A percentile compares a stretch with the other conserved stretches of the same genome.
These are phyloP conservation scores for Aquatica leii DNA, from an alignment of 2,888 invertebrate species.

Conservation along the genomic window DNA sequence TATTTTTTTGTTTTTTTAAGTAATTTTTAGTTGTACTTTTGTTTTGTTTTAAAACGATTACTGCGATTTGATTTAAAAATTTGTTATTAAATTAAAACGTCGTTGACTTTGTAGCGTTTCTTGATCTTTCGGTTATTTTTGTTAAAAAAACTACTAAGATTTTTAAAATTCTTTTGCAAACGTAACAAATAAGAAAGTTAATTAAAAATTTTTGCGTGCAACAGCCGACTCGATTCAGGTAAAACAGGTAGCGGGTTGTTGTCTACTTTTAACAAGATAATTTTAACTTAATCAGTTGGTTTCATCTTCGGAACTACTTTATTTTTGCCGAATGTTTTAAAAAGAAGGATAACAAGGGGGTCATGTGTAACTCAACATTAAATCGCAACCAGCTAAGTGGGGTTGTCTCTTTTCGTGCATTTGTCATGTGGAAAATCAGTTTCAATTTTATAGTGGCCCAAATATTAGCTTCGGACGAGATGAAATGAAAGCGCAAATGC, in stretches of 20 bases:
- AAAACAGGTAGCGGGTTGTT: constrained; percentile 4
- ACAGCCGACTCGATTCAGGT: not conserved
- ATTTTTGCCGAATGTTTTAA: not conserved
- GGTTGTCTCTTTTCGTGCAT: not conserved
- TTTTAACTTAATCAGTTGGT: constrained; percentile 7
- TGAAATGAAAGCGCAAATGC: not conserved
- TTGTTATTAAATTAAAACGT: too few relatives aligned
- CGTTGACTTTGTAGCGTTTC: too few relatives aligned
- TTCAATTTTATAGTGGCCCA: constrained; percentile 3
- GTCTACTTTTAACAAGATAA: constrained; percentile 7
- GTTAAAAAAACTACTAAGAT: too few relatives aligned
- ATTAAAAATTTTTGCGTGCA: not conserved
- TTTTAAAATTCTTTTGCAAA: too few relatives aligned
- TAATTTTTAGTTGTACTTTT: too few relatives aligned
- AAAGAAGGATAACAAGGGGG: not conserved
- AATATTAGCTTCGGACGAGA: not conserved
- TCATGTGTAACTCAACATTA: not conserved
- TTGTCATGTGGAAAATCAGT: constrained; percentile 6
- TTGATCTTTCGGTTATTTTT: too few relatives aligned
- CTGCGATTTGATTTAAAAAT: too few relatives aligned
- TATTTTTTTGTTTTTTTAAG: too few relatives aligned
- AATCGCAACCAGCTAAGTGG: not conserved
- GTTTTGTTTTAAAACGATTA: too few relatives aligned
- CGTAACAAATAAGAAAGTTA: not conserved
- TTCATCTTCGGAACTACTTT: not conserved